Percentiles rank a stretch among this genome's conserved stretches.
Conservation (phyloP, 2,113 vertebrate species). For the Gallinago paraguaiae region DNA sequence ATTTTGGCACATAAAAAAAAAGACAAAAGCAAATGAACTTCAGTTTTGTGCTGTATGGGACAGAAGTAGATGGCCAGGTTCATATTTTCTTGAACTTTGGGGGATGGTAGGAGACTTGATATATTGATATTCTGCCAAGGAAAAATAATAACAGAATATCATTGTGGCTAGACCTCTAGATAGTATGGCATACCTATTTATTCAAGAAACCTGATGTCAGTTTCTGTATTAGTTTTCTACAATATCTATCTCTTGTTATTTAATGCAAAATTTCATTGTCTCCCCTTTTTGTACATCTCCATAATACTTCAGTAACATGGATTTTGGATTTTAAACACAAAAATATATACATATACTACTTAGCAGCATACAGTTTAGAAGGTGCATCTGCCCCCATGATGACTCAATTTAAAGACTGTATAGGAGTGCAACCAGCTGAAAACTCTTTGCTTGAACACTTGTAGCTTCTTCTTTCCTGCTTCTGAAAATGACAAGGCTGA, state of each 20-base stretch:
- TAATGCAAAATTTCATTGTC: not conserved
- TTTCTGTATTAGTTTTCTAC: not conserved
- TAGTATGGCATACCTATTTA: not conserved
- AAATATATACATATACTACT: not conserved
- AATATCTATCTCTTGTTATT: not conserved
- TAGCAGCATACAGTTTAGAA: not conserved
- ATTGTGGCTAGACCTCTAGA: not conserved
- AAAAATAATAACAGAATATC: not conserved
- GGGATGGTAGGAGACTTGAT: not conserved
- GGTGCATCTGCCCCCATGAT: not conserved
- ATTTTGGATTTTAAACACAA: not conserved
- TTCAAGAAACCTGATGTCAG: not conserved
- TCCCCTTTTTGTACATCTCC: not conserved
- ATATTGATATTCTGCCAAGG: not conserved
- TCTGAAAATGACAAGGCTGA: not conserved
- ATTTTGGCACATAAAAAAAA: slow-evolving; percentile 14
- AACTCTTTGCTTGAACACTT: not conserved
- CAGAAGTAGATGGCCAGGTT: not conserved
- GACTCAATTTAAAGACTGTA: not conserved
- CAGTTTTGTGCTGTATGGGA: not conserved
- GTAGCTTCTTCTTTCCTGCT: not conserved
- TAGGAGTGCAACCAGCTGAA: not conserved
- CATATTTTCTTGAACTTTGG: not conserved
- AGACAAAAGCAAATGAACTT: not conserved
- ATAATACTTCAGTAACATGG: not conserved